Evolutionary conservation across 2,113 vertebrate genomes (phyloP).

Genomic region (human (Homo sapiens)): GRCh38 chr5:54561501-54562000

Average conservation of each 20-base stretch:
- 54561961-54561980: background rate
- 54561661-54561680: background rate
- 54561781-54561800: slow-evolving; percentile 44
- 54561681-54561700: background rate
- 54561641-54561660: background rate
- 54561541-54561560: too few species aligned
- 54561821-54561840: background rate
- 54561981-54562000: slow-evolving; percentile 31
- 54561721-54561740: background rate
- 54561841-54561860: slow-evolving; percentile 32
- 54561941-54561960: background rate
- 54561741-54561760: background rate
- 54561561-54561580: too few species aligned
- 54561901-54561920: background rate
- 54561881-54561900: background rate
- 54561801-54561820: background rate
- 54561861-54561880: slow-evolving; percentile 47
- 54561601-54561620: too few species aligned
- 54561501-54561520: too few species aligned
- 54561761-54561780: background rate
- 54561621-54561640: too few species aligned
- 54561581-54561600: too few species aligned
- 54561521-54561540: too few species aligned
- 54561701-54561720: background rate
- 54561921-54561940: background rate